phyloP scores from a whole-genome alignment of 2,888 invertebrate genomes.

The Heliconius aoede region DNA sequence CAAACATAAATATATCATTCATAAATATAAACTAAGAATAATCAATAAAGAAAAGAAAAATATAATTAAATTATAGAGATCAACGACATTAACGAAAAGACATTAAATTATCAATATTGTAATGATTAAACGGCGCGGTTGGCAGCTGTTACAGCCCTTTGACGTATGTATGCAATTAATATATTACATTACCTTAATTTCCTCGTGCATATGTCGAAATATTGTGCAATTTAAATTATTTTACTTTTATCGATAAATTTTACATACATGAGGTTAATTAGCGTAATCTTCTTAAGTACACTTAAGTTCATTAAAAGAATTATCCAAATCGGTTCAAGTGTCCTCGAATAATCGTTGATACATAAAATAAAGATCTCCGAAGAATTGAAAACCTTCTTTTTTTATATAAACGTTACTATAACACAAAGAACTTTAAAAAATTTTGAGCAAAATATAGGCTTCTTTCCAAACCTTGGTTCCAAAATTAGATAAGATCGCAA shows the following conservation, averaged over 20 bases:
- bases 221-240: neutral
- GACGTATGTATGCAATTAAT: constrained; percentile 15
- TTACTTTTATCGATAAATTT: neutral
- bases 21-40: neutral
- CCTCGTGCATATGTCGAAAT: neutral
- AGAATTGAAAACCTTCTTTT: too few species aligned
- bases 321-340: too few species aligned
- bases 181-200: constrained; percentile 18
- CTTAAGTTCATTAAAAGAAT: too few species aligned
- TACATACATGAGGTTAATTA: too few species aligned
- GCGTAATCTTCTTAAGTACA: neutral
- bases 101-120: constrained; percentile 4
- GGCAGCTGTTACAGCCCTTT: constrained; percentile 5
- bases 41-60: neutral
- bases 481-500: too few species aligned
- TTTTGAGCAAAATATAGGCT: too few species aligned
- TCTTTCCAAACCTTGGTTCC: too few species aligned
- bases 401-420: too few species aligned
- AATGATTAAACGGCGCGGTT: neutral
- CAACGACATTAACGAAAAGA: neutral
- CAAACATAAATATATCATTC: too few species aligned
- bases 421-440: too few species aligned
- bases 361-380: too few species aligned
- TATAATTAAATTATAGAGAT: neutral
- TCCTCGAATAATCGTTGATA: too few species aligned